phyloP scores from a whole-genome alignment of 2,888 invertebrate genomes.

The Nematopogon swammerdamellus region DNA sequence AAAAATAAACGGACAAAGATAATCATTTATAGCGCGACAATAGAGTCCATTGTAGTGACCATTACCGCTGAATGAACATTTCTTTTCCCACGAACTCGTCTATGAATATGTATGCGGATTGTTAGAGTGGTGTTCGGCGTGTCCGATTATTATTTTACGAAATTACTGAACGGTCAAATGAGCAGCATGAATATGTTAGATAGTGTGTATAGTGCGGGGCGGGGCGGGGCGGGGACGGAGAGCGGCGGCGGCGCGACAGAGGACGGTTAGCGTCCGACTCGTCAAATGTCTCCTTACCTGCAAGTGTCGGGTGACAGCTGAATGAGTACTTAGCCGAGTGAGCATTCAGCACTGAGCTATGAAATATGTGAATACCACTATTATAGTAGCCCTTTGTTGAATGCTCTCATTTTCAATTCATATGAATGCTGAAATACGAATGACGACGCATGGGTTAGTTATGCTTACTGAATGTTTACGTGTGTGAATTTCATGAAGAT shows the following conservation, averaged over 20 bases:
- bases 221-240: neutral
- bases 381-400: neutral
- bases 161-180: conserved; percentile 3
- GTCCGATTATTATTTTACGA: conserved; percentile 1
- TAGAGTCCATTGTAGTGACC: neutral
- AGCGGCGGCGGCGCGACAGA: neutral
- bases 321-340: neutral
- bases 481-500: too few species aligned
- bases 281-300: neutral
- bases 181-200: conserved; percentile 2
- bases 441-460: too few species aligned
- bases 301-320: neutral
- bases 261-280: neutral
- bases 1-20: conserved; percentile 2
- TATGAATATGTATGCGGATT: conserved; percentile 1
- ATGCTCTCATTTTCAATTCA: neutral
- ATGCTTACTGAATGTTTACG: too few species aligned
- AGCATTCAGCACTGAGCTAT: neutral
- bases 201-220: neutral
- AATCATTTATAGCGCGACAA: conserved; percentile 2
- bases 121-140: neutral
- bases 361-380: neutral
- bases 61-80: neutral
- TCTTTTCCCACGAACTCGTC: neutral
- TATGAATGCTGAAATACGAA: neutral